Percentiles rank a stretch among this genome's conserved stretches.
Conservation (phyloP, 92 coral and sea anemone genomes). For the Epizoanthus fatuus region DNA sequence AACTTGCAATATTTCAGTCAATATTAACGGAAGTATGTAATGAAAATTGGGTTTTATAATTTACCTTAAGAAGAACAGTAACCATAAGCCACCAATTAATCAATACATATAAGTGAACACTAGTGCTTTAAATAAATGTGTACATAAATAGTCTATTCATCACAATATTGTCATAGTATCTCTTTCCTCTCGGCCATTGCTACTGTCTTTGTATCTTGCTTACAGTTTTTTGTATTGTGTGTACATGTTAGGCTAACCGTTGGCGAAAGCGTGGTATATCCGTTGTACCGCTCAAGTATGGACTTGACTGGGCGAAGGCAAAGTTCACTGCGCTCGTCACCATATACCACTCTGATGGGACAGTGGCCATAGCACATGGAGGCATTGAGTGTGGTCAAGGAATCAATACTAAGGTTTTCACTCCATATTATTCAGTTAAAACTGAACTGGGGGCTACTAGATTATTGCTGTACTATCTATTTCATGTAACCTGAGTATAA, state of each 20-base stretch:
- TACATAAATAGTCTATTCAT: no score
- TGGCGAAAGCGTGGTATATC: conserved; percentile 89
- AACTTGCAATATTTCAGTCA: no score
- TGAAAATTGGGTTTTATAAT: no score
- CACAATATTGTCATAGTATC: not conserved
- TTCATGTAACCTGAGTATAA: not conserved
- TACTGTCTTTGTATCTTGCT: not conserved
- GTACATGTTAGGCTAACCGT: conserved; percentile 43
- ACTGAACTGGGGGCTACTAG: no score
- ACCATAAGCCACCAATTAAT: no score
- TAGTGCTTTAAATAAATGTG: no score
- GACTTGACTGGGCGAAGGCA: conserved; percentile 49
- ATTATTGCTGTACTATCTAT: not conserved
- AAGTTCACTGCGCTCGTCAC: conserved; percentile 82
- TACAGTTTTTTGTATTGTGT: not conserved
- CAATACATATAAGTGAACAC: no score
- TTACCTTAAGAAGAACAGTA: no score
- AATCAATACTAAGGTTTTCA: conserved; percentile 85
- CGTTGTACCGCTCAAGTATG: conserved; percentile 84
- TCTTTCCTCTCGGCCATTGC: not conserved
- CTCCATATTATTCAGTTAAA: no score
- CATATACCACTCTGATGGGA: conserved; percentile 86
- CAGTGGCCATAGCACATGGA: conserved; percentile 87
- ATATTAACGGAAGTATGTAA: no score
- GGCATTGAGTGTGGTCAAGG: conserved; percentile 96